Evolutionary conservation across 2,888 invertebrate genomes (phyloP).

Genomic region (Cataglyphis cursor): DNA sequence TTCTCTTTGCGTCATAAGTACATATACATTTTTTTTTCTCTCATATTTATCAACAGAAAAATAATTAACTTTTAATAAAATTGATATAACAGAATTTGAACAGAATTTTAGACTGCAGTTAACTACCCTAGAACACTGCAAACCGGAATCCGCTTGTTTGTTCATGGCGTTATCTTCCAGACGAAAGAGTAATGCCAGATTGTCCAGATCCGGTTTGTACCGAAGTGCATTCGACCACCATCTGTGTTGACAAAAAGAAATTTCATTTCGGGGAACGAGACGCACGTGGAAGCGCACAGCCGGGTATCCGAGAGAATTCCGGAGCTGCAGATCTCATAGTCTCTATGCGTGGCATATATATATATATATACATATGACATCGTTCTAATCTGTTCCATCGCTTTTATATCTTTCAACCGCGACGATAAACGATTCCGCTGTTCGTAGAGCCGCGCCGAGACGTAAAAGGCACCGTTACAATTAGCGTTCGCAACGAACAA

Average conservation of each 20-base stretch:
- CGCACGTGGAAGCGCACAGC: slow-evolving; percentile 14
- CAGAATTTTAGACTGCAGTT: slow-evolving; percentile 2
- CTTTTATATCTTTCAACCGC: not conserved
- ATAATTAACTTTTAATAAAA: not conserved
- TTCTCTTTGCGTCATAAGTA: not conserved
- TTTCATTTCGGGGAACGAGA: slow-evolving; percentile 33
- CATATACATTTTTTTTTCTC: not conserved
- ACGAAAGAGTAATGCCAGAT: slow-evolving; percentile 59
- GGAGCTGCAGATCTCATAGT: not conserved
- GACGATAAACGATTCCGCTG: slow-evolving; percentile 42
- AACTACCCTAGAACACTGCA: slow-evolving; percentile 12
- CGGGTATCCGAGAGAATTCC: not conserved
- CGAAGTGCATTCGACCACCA: slow-evolving; percentile 66
- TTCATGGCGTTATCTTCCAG: slow-evolving; percentile 52
- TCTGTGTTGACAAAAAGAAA: slow-evolving; percentile 61
- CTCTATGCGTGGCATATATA: not conserved
- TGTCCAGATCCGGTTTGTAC: slow-evolving; percentile 68
- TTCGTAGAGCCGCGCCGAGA: slow-evolving; percentile 23
- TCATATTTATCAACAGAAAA: not conserved
- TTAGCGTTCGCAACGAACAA: slow-evolving; percentile 55
- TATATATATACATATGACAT: not conserved
- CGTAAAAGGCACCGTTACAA: slow-evolving; percentile 61
- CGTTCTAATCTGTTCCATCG: slow-evolving; percentile 29
- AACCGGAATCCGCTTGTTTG: slow-evolving; percentile 55
- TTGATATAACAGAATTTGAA: not conserved